These are phyloP conservation scores for Eciton burchellii DNA, from an alignment of 1,140 invertebrate species.

Conservation along the genomic window DNA sequence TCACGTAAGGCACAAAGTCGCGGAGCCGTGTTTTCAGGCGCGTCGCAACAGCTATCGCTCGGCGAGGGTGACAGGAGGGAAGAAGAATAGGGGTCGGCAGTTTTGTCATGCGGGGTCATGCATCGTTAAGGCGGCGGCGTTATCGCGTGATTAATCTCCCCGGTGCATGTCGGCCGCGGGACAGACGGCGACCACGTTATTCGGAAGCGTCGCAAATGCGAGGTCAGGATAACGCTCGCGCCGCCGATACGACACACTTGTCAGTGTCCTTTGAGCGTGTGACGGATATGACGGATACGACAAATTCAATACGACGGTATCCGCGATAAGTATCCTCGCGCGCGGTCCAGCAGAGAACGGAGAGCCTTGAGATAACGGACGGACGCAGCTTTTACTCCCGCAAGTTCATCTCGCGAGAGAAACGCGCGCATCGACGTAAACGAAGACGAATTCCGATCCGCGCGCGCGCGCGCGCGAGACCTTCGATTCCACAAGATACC, in stretches of 20 bases:
- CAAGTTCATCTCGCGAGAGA: too few relatives aligned
- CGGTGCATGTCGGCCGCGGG: conserved; percentile 44
- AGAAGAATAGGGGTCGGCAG: conserved; percentile 33
- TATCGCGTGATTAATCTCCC: conserved; percentile 74
- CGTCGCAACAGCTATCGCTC: conserved; percentile 31
- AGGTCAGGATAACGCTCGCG: conserved; percentile 59
- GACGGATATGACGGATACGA: conserved; percentile 60
- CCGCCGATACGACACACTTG: conserved; percentile 5
- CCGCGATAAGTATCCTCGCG: conserved; percentile 51
- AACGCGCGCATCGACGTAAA: too few relatives aligned
- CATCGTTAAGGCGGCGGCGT: conserved; percentile 66
- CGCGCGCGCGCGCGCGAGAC: too few relatives aligned
- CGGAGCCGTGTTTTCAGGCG: conserved; percentile 6
- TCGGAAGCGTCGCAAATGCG: conserved; percentile 67
- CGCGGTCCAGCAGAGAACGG: conserved; percentile 39
- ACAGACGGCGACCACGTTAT: conserved; percentile 64
- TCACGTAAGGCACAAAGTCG: conserved; percentile 15
- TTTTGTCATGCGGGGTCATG: conserved; percentile 57
- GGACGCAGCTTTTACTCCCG: neutral
- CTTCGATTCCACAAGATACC: too few relatives aligned
- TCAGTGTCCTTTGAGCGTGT: conserved; percentile 32
- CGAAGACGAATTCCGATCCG: too few relatives aligned
- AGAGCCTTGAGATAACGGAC: neutral
- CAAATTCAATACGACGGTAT: conserved; percentile 56
- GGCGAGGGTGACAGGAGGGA: conserved; percentile 13